phyloP scores from a whole-genome alignment of 2,797 vertebrate species.

The Onychomys torridus region DNA sequence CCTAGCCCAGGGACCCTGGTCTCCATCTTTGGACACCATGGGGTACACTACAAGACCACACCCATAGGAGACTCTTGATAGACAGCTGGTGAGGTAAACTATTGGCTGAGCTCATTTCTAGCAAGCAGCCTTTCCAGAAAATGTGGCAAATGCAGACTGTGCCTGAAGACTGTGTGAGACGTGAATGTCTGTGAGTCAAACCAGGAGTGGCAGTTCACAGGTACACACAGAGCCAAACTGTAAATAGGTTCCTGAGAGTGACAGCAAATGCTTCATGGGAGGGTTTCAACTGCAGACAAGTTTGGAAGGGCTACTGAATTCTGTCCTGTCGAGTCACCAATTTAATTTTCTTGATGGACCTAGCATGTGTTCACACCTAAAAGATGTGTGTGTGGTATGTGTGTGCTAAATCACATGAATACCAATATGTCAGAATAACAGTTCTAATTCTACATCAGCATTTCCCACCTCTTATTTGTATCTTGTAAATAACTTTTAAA shows the following conservation, averaged over 20 bases:
- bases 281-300: neutral
- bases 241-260: neutral
- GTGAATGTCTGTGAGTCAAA: neutral
- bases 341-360: neutral
- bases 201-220: neutral
- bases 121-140: neutral
- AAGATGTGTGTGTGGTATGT: neutral
- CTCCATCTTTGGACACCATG: neutral
- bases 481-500: neutral
- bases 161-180: neutral
- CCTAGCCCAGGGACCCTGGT: no score
- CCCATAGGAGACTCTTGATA: neutral
- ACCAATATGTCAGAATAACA: neutral
- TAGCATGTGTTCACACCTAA: accelerated
- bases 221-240: neutral
- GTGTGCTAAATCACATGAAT: neutral
- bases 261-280: neutral
- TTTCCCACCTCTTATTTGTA: neutral
- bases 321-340: neutral
- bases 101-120: neutral
- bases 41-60: neutral
- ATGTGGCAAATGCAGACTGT: neutral
- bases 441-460: neutral
- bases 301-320: neutral
- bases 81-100: neutral